Base-by-base conservation (phyloP, 1,140 invertebrate species). In the Proctacanthus coquilletti region DNA sequence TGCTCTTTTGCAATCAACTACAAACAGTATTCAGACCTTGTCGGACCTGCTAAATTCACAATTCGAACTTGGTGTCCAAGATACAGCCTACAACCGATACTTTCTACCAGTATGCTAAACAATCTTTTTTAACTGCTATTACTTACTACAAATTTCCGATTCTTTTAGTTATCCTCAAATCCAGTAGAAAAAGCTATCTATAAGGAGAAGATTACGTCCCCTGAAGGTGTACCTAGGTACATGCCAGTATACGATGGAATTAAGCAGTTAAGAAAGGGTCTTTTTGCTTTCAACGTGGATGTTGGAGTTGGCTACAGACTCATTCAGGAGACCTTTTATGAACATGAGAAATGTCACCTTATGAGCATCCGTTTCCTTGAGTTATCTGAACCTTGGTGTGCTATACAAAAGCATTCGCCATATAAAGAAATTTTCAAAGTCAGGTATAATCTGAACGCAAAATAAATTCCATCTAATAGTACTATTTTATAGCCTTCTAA, bases 261-360 rank as follows among this genome's bases (percentile, higher is more conserved):
- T 1, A 48, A 60, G 35, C 57, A 53, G 41, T 56, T 77, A 31
- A 56, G 62, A 45, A 58, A 67, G 62, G 65, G 61, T 11, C 45
- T 73, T 3, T 77, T 76, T 41, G 74, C 74, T 13, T 76, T 77
- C 42, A 71, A 76, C 45, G 68, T 69, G 52, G 73, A 75, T 49
- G 60, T 56, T 3, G 70, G 72, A 4, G 53, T 66, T 0, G 66
- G 70, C 0, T 77, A 77, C 48, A 69, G 74, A 46, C 52, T 75
- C 20, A 67, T 77, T 10, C 65, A 70, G 25, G 69, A 74, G 48
- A 75, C 66, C 36, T 78, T 71, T 45, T 48, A 62, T 4, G 75
- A 77, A 53, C 64, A 69, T 3, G 72, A 77, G 49, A 78, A 77
- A 52, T 78, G 74, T 49, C 71, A 69, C 2, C 50, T 78, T 2